Conservation (phyloP, 1,140 invertebrate species). For the Drosophila varians region DNA sequence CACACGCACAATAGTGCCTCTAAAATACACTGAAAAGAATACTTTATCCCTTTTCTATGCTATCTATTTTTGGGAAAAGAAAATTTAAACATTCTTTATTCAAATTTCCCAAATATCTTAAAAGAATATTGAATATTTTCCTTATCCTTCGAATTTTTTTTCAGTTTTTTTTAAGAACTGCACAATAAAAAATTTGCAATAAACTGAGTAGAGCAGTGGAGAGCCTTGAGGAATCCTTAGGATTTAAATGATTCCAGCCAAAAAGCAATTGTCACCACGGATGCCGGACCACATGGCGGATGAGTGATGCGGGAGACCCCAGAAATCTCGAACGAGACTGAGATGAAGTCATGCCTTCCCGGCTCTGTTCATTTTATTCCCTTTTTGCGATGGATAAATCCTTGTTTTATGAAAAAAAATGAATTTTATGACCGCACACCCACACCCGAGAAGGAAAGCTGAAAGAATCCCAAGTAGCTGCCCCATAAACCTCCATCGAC, state of each 20-base stretch:
- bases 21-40: background rate
- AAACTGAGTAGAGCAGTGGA: conserved; percentile 42
- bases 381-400: conserved; percentile 60
- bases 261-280: conserved; percentile 63
- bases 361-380: conserved; percentile 48
- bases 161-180: background rate
- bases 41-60: too few relatives aligned
- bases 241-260: conserved; percentile 47
- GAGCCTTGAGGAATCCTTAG: conserved; percentile 24
- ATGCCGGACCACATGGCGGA: conserved; percentile 43
- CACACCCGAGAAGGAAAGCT: conserved; percentile 3
- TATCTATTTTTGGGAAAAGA: too few relatives aligned
- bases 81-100: too few relatives aligned
- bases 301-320: conserved; percentile 56
- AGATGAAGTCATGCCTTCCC: background rate
- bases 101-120: too few relatives aligned
- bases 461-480: conserved; percentile 22
- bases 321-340: conserved; percentile 22
- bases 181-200: conserved; percentile 40
- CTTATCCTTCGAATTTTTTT: background rate
- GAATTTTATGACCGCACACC: conserved; percentile 60
- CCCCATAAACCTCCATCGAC: conserved; percentile 45
- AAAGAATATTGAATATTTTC: background rate
- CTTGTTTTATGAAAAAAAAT: conserved; percentile 79
- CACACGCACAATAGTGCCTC: conserved; percentile 1